Percentiles rank a stretch among this genome's conserved stretches.
Conservation (phyloP, 1,140 invertebrate genomes). For the Polyergus mexicanus region DNA sequence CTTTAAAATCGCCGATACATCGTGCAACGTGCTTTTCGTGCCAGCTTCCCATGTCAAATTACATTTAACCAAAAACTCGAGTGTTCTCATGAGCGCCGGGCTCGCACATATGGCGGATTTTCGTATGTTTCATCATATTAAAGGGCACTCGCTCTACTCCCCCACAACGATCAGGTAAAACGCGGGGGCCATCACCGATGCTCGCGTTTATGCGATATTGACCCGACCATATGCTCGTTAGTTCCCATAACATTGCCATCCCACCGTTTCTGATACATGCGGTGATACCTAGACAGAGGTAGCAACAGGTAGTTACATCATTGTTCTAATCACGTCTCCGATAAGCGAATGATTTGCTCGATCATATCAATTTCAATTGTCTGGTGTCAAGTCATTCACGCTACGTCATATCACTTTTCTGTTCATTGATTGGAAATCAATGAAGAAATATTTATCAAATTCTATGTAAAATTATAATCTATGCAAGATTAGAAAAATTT, state of each 20-base stretch:
- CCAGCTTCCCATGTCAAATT: constrained; percentile 81
- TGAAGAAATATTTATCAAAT: background rate
- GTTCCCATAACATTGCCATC: constrained; percentile 76
- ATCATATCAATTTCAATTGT: constrained; percentile 48
- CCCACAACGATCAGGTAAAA: constrained; percentile 68
- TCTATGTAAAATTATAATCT: background rate
- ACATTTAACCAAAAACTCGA: constrained; percentile 62
- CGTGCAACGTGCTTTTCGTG: background rate
- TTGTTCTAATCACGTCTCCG: constrained; percentile 67
- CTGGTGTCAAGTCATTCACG: background rate
- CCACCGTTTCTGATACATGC: constrained; percentile 15
- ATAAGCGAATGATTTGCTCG: constrained; percentile 54
- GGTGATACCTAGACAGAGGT: constrained; percentile 19
- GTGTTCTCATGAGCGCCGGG: constrained; percentile 77
- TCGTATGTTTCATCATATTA: constrained; percentile 56
- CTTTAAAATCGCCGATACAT: background rate
- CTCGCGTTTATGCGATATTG: constrained; percentile 65
- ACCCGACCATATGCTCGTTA: constrained; percentile 76
- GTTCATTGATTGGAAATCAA: constrained; percentile 6
- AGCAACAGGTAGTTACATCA: constrained; percentile 72
- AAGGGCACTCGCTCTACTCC: constrained; percentile 63
- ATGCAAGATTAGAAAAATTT: background rate
- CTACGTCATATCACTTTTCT: background rate
- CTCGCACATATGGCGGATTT: constrained; percentile 77
- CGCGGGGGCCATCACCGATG: constrained; percentile 62